Base-by-base conservation (phyloP, 2,888 invertebrate genomes). In the Steinernema scapterisci region DNA sequence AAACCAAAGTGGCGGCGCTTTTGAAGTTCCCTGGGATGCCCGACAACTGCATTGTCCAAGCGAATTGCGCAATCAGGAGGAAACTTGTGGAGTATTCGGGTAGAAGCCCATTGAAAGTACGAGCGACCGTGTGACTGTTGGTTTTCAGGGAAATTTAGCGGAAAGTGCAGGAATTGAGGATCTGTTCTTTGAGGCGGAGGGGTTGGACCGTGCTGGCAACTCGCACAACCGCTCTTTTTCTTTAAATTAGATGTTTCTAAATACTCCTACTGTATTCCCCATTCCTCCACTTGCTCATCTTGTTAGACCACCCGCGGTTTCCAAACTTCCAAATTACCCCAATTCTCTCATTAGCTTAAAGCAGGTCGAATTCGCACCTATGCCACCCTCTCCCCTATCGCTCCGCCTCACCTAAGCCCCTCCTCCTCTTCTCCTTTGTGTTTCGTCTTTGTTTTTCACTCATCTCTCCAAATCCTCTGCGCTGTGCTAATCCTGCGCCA, bases 371-470 rank as follows among this genome's bases (percentile, higher is more conserved):
- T 63, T 31, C 63, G 31, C 63, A 63, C 23, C 63, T 6, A 2
- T 1, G 27, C 63, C 63, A 16, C 25, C 63, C 31, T 16, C 63
- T 16, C 11, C 31, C 63, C 6, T 63, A 27, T 25, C 21, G 5
- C 21, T 3, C 25, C 54, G 5, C 63, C 16, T 7, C 1, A 6
- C 25, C 19, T 13, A 63, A 31, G 63, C 63, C 13, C 63, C 63
- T 31, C 63, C 63, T 31, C 63, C 63, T 38, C 63, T 25, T 38
- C 63, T 25, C 63, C 6, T 27, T 13, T 16, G 25, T 52, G 11
- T 23, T 11, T 21, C 31, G 16, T 63, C 63, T 63, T 63, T 63
- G 63, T 63, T 63, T 63, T 63, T 63, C 38, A 13, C 25, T 31
- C 19, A 27, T 16, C 25, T 38, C 63, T 27, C 48, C 48, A 48